A percentile compares a stretch with the other conserved stretches of the same genome.
phyloP scores from a whole-genome alignment of 2,888 invertebrate genomes.

The Portevinia maculata region DNA sequence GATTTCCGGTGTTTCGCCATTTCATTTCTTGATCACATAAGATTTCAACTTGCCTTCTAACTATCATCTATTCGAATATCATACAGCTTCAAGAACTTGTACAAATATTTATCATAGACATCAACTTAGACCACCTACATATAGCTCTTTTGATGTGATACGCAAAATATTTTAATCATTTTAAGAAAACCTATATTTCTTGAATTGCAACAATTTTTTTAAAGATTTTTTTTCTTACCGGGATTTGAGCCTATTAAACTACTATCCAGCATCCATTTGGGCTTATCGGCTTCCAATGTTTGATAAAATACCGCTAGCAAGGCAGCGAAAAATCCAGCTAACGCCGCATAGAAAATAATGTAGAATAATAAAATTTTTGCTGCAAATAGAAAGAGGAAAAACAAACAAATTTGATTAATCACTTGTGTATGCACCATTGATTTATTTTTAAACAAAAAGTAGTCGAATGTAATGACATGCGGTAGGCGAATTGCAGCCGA shows the following conservation, averaged over 20 bases:
- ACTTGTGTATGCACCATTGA: too few relatives aligned
- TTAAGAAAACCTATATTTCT: too few relatives aligned
- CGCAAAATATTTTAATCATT: too few relatives aligned
- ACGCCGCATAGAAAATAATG: slow-evolving; percentile 95
- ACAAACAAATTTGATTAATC: slow-evolving; percentile 22
- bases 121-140: too few relatives aligned
- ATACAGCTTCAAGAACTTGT: too few relatives aligned
- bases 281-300: slow-evolving; percentile 92
- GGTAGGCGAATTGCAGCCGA: too few relatives aligned
- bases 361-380: slow-evolving; percentile 98
- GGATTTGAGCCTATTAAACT: slow-evolving; percentile 97
- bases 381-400: slow-evolving; percentile 83
- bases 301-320: slow-evolving; percentile 97
- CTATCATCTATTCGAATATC: too few relatives aligned
- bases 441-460: background rate
- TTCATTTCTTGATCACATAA: too few relatives aligned
- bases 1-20: too few relatives aligned
- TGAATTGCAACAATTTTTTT: background rate
- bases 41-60: too few relatives aligned
- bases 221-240: slow-evolving; percentile 84
- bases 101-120: too few relatives aligned
- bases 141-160: too few relatives aligned
- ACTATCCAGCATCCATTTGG: slow-evolving; percentile 94
- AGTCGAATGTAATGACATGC: background rate
- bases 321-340: slow-evolving; percentile 97